Conservation (phyloP, 2,888 invertebrate genomes). For the Galerucella nymphaeae region DNA sequence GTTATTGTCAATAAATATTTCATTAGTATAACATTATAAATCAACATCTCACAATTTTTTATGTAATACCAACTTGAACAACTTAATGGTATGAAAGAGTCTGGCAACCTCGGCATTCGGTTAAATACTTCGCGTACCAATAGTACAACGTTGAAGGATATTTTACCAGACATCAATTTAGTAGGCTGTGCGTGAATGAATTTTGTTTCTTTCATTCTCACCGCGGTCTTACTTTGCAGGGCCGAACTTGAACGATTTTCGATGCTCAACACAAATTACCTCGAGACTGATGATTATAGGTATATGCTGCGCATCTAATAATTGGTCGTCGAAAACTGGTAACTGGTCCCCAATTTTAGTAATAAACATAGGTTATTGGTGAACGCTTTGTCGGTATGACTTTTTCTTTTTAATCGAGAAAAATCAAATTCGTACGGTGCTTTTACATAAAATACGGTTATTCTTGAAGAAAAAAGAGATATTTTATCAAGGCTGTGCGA, state of each 20-base stretch:
- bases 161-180: constrained; percentile 50
- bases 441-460: not conserved
- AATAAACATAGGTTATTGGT: constrained; percentile 19
- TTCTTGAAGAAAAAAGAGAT: not conserved
- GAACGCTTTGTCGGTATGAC: constrained; percentile 21
- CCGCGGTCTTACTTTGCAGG: constrained; percentile 36
- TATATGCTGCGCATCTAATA: constrained; percentile 22
- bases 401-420: not conserved
- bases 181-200: constrained; percentile 52
- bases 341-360: constrained; percentile 25
- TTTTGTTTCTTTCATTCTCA: constrained; percentile 45
- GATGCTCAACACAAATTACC: constrained; percentile 11
- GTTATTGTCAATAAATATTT: too few species aligned
- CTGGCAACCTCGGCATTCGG: constrained; percentile 5
- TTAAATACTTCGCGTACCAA: constrained; percentile 50
- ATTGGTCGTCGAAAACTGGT: constrained; percentile 23
- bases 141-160: constrained; percentile 48
- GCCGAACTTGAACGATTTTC: constrained; percentile 27
- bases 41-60: too few species aligned
- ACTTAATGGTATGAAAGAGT: not conserved
- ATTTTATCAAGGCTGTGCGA: constrained; percentile 2
- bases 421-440: not conserved
- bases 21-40: too few species aligned
- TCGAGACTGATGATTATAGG: constrained; percentile 20
- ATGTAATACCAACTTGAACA: not conserved